phyloP scores from a whole-genome alignment of 2,113 vertebrate genomes.

The Cichladusa arquata region DNA sequence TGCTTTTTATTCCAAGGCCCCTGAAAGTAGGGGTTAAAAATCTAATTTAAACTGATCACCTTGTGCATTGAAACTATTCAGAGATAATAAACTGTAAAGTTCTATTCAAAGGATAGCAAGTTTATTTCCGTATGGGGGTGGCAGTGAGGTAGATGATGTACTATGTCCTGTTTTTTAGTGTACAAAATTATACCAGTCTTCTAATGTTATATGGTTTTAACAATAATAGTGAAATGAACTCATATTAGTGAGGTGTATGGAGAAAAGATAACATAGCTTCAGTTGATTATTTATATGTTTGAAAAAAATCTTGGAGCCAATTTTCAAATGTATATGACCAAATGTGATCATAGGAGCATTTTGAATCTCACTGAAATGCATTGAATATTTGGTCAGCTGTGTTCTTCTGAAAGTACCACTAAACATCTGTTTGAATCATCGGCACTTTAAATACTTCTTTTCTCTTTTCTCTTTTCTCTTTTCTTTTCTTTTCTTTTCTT shows the following conservation, averaged over 20 bases:
- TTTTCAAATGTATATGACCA: neutral
- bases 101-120: neutral
- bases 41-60: neutral
- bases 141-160: fast-evolving
- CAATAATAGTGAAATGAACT: neutral
- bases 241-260: neutral
- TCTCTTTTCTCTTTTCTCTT: too few species aligned
- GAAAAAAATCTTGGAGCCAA: neutral
- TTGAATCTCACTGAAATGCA: neutral
- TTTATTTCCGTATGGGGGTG: neutral
- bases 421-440: neutral
- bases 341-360: neutral
- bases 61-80: neutral
- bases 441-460: neutral
- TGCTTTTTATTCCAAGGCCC: neutral
- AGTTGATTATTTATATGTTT: neutral
- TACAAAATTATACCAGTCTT: neutral
- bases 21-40: neutral
- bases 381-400: neutral
- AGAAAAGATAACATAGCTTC: neutral
- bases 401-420: neutral
- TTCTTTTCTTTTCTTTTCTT: too few species aligned
- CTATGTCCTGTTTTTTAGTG: neutral
- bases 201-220: neutral
- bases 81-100: neutral